Evolutionary conservation across 1,140 invertebrate species (phyloP).

Genomic region (Pissodes strobi): DNA sequence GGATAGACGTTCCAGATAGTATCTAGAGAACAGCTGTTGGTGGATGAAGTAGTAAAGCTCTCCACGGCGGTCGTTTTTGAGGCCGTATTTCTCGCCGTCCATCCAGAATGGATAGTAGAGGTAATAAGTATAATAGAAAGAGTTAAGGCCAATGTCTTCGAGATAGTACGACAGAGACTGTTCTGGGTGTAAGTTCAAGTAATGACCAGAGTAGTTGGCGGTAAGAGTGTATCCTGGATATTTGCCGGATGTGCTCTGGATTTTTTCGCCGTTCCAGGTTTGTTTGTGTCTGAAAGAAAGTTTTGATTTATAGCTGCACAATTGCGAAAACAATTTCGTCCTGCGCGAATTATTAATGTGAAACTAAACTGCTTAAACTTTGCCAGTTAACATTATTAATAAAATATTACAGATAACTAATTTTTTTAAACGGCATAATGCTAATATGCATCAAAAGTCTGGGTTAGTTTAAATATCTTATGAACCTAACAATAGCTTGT

Average conservation of each 20-base stretch:
- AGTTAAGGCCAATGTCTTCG: slow-evolving; percentile 73
- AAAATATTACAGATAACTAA: too few relatives aligned
- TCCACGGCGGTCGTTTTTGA: slow-evolving; percentile 63
- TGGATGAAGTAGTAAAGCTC: slow-evolving; percentile 66
- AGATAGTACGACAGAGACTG: slow-evolving; percentile 72
- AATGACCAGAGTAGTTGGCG: slow-evolving; percentile 61
- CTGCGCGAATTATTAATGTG: neutral
- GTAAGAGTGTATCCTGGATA: slow-evolving; percentile 56
- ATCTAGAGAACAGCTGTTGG: slow-evolving; percentile 67
- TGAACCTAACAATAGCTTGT: too few relatives aligned
- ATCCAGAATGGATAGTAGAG: slow-evolving; percentile 68
- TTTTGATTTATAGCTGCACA: too few relatives aligned
- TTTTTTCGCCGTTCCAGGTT: slow-evolving; percentile 45
- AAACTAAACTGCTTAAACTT: too few relatives aligned
- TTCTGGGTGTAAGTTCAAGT: slow-evolving; percentile 54
- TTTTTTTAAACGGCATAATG: too few relatives aligned
- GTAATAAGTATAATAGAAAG: slow-evolving; percentile 69
- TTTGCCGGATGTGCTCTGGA: slow-evolving; percentile 43
- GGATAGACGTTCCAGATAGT: slow-evolving; percentile 70
- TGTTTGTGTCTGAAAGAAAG: slow-evolving; percentile 53
- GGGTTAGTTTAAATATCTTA: too few relatives aligned
- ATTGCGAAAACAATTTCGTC: neutral
- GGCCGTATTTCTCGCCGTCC: slow-evolving; percentile 59
- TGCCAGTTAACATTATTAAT: too few relatives aligned
- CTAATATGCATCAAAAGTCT: too few relatives aligned